Evolutionary conservation across 2,113 vertebrate species (phyloP).

Genomic region (Machaerirhynchus nigripectus): DNA sequence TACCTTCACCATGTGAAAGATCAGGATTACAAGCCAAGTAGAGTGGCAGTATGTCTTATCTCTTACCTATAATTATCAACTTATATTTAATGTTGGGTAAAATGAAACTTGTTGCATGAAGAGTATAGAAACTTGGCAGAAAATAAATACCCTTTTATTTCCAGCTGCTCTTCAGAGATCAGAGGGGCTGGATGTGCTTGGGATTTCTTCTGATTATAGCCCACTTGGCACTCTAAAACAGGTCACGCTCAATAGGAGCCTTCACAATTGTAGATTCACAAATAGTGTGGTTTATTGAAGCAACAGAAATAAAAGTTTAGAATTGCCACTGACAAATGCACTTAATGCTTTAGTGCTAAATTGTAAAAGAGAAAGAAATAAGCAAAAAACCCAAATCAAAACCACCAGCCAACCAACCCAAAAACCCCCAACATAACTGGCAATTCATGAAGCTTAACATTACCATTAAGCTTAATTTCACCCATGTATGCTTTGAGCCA

Average conservation of each 20-base stretch:
- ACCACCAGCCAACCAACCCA: neutral
- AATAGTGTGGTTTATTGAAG: neutral
- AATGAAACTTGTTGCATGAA: neutral
- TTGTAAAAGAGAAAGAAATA: neutral
- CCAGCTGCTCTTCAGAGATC: neutral
- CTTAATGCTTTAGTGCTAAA: neutral
- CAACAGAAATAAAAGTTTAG: neutral
- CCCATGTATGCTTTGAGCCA: neutral
- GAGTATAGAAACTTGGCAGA: neutral
- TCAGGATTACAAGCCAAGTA: neutral
- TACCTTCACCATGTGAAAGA: neutral
- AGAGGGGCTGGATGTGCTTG: neutral
- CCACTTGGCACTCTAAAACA: neutral
- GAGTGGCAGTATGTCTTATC: neutral
- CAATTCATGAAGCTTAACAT: neutral
- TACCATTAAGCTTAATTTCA: neutral
- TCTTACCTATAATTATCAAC: neutral
- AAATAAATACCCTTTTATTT: neutral
- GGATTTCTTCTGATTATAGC: neutral
- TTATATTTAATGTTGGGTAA: neutral
- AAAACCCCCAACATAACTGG: neutral
- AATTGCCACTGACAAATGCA: neutral
- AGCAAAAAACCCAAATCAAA: neutral
- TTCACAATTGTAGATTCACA: neutral
- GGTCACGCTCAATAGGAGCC: rapidly evolving